Evolutionary conservation across 1,140 invertebrate species (phyloP), one percentile per base, ranked within the genome.

Genomic region (Ips typographus): DNA sequence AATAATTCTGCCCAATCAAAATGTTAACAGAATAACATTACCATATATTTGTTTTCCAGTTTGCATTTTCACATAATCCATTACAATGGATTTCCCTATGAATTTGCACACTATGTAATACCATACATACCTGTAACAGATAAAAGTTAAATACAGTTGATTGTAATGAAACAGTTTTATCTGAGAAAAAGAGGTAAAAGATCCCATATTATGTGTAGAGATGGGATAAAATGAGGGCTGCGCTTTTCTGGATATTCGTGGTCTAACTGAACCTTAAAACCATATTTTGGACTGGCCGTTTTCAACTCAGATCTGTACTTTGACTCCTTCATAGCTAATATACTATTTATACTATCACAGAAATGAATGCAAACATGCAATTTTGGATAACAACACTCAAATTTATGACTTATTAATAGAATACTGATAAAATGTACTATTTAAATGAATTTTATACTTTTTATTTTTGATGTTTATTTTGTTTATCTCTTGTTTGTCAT

Each of bases 201-300:
- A 57, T 85, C 82, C 60, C 85, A 83, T 42, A 91, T 82, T 80
- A 93, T 90, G 67, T 83, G 84, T 2, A 91, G 77, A 73, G 85
- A 83, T 6, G 90, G 88, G 70, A 82, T 81, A 39, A 87, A 80
- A 74, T 87, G 85, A 75, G 91, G 90, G 71, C 87, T 85, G 76
- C 90, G 86, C 80, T 88, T 89, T 76, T 93, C 85, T 7, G 88
- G 86, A 83, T 88, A 94, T 71, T 86, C 83, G 83, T 94, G 89
- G 80, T 92, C 85, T 71, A 94, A 82, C 72, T 84, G 84, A 60
- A 93, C 81, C 79, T 90, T 90, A 74, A 91, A 84, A 7, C 91
- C 89, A 77, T 85, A 87, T 73, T 87, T 84, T 43, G 89, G 84
- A 70, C 78, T 59, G 1, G 43, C 69, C 2, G 61, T 64, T 40